Base-by-base conservation (phyloP, 1,140 invertebrate genomes). In the Diabrotica undecimpunctata region DNA sequence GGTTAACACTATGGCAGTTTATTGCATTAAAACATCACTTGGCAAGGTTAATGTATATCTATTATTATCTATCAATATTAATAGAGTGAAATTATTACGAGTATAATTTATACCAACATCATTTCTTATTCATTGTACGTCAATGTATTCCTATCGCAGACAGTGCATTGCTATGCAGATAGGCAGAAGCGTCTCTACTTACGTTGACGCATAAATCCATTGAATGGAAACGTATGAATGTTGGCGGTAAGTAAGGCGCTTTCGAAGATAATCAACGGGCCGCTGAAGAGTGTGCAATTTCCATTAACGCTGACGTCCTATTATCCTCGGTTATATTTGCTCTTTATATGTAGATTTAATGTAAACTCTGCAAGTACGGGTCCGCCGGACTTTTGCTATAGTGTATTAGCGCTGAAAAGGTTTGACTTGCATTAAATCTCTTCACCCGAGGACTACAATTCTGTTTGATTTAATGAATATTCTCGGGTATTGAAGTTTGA, bases 321-420 rank as follows among this genome's bases (percentile, higher is more conserved):
- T 46, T 46, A 46, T 46, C 41, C 41, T 46, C 41, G 41, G 41
- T 46, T 46, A 46, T 46, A 46, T 46, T 46, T 46, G 41, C 41
- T 46, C 41, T 46, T 46, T 46, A 46, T 46, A 46, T 46, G 41
- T 46, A 46, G 41, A 46, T 46, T 46, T 46, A 46, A 46, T 46
- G 41, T 46, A 46, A 46, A 46, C 41, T 46, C 41, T 46, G 41
- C 8, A n/a, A 46, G 41, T 46, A n/a, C 41, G 41, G 41, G 41
- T 46, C 41, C 41, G 41, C 8, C n/a, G 41, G 41, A 46, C 41
- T 46, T 46, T 46, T 46, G 41, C 41, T 46, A 10, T 46, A 10
- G 41, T 46, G n/a, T 46, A 46, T 46, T 46, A 46, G 41, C 8
- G n/a, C 41, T 46, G 41, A 46, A 46, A 46, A 46, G 41, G 41